Conservation (phyloP, 2,113 vertebrate genomes). For the Chrysochloris asiatica region DNA sequence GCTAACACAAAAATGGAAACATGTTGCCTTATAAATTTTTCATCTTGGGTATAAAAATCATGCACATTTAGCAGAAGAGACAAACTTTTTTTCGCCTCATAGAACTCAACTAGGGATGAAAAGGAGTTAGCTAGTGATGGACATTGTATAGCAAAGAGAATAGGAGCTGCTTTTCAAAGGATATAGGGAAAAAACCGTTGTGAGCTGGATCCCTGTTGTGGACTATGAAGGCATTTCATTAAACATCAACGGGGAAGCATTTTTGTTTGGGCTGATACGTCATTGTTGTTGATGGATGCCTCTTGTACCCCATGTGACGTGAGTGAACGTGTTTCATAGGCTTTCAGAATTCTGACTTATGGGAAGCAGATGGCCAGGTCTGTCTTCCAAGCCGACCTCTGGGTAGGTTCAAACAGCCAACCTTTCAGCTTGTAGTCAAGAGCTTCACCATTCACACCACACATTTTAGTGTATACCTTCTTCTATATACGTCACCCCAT, state of each 20-base stretch:
- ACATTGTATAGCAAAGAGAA: background rate
- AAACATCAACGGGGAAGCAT: too few relatives aligned
- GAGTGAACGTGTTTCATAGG: too few relatives aligned
- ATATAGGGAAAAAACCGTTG: background rate
- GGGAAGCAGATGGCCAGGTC: too few relatives aligned
- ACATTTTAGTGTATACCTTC: too few relatives aligned
- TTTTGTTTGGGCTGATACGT: too few relatives aligned
- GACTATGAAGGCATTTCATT: background rate
- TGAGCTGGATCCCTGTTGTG: background rate
- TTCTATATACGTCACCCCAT: too few relatives aligned
- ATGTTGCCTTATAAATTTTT: background rate
- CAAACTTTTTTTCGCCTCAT: background rate
- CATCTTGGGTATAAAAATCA: background rate
- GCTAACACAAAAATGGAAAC: conserved; percentile 23
- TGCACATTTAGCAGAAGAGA: background rate
- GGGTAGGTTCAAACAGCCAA: background rate
- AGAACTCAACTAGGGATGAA: background rate
- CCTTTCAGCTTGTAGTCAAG: background rate
- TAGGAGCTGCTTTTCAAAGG: background rate
- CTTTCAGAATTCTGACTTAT: too few relatives aligned
- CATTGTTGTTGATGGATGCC: too few relatives aligned
- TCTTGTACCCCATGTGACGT: too few relatives aligned
- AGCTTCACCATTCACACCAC: too few relatives aligned
- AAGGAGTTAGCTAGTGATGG: background rate
- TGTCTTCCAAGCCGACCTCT: too few relatives aligned